Evolutionary conservation across 2,888 invertebrate genomes (phyloP), one percentile per base, ranked within the genome.

Genomic region (Ceratothoa steindachneri): DNA sequence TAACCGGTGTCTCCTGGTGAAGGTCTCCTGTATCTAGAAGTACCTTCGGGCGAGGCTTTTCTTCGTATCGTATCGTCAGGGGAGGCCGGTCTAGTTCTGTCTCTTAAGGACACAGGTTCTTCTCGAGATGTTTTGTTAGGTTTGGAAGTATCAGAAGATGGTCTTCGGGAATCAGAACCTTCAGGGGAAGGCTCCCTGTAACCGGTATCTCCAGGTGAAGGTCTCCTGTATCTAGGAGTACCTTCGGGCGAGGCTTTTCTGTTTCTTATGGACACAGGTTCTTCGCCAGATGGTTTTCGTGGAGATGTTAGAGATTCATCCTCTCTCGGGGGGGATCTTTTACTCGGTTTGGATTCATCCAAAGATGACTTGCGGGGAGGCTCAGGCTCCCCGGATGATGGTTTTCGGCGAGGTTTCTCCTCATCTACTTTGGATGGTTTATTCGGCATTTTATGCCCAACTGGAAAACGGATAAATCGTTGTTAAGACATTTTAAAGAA

Each of bases 241-340:
- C 24, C 60, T 22, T 60, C 60, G 27, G 19, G 60, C 1, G 60
- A 60, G 2, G 60, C 24, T 24, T 60, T 60, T 24, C 60, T 60
- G n/a, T n/a, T n/a, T n/a, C n/a, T n/a, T n/a, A n/a, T n/a, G n/a
- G n/a, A n/a, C 41, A 9, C 41, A 9, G 41, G 41, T 41, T 41
- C 41, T 15, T 71, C 65, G 60, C 70, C 69, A 4, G 24, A 65
- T 12, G 68, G 22, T 53, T 52, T 64, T 30, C 52, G 5, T n/a
- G 69, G 67, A n/a, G 52, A 55, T 12, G 53, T 60, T 51, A 24
- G 28, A 30, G 29, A 30, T 12, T 67, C 66, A n/a, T n/a, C n/a
- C 65, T 30, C 60, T 1, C 9, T 30, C 9, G 19, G 1, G 22
- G 41, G 24, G 24, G 28, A 24, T 29, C 52, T 28, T 28, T 24